Conservation (phyloP, 2,113 vertebrate genomes). For the Dermatemys mawii region DNA sequence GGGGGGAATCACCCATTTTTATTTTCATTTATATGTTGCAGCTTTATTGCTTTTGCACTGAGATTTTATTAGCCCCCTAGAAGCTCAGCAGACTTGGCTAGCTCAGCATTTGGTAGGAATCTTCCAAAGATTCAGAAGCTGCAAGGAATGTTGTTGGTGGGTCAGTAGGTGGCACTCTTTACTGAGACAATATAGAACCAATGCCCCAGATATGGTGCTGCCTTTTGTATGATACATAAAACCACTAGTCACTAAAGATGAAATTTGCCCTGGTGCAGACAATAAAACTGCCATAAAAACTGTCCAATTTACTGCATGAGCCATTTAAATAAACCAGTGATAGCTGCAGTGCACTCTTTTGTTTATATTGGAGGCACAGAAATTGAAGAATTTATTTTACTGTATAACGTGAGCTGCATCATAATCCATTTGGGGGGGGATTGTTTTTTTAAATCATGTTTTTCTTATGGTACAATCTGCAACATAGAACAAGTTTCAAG, state of each 20-base stretch:
- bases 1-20: background rate
- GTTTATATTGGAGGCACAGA: background rate
- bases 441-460: background rate
- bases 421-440: background rate
- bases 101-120: background rate
- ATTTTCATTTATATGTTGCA: background rate
- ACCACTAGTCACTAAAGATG: slow-evolving; percentile 1
- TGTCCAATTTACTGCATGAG: slow-evolving; percentile 8
- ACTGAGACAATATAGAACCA: background rate
- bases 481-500: background rate
- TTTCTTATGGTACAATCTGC: background rate
- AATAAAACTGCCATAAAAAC: slow-evolving; percentile 6
- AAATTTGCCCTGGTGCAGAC: background rate
- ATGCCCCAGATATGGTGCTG: background rate
- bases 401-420: background rate
- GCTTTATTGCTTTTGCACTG: background rate
- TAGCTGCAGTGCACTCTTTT: slow-evolving; percentile 15
- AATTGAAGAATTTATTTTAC: slow-evolving; percentile 10
- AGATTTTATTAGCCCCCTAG: background rate
- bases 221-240: background rate
- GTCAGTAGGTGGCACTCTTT: background rate
- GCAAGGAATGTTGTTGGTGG: background rate
- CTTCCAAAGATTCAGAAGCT: background rate
- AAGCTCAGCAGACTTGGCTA: background rate
- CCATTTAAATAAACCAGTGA: slow-evolving; percentile 33